Evolutionary conservation across 2,797 vertebrate species (phyloP), one percentile per base, ranked within the genome.

Genomic region (Etheostoma nigrum): DNA sequence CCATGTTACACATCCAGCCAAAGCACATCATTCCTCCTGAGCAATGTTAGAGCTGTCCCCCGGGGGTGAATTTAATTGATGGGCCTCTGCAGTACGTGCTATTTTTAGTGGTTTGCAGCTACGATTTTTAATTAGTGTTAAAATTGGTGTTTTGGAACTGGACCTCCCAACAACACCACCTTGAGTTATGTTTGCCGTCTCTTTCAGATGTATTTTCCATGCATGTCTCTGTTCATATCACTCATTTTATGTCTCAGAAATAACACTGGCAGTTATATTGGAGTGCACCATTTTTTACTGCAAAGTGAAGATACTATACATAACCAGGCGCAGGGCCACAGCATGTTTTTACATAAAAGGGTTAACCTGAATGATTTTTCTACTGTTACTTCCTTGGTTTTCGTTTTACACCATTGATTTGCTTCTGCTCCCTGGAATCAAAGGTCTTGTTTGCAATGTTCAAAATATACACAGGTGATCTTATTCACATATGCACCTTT

Each of bases 81-180:
- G 80, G 79, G 74, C 83, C 81, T 88, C 81, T 75, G 83, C 86
- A 78, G 88, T 74, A 68, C 67, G 25, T 47, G 55, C 85, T 93
- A 93, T 95, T 94, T 94, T 93, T 93, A 91, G 86, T 81, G 70
- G 72, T 90, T 88, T 87, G 83, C 86, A 86, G 87, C 87, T 85
- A 80, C 78, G 77, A 57, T 85, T 92, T 93, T 92, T 90, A 93
- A 93, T 95, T 93, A 90, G 89, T 67, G 88, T 87, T 73, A 80
- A 84, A 92, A 89, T 75, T 74, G 84, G 70, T 91, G 86, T 85
- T 87, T 85, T 85, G 85, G 74, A 82, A 62, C 79, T 6, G 47
- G 79, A 81, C 86, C 76, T 82, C 80, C 65, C 77, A 78, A 82
- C 79, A 87, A 70, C 76, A 91, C 78, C 78, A 87, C 83, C 74